Base-by-base conservation (phyloP, 1,140 invertebrate species). In the Eulimnadia texana region DNA sequence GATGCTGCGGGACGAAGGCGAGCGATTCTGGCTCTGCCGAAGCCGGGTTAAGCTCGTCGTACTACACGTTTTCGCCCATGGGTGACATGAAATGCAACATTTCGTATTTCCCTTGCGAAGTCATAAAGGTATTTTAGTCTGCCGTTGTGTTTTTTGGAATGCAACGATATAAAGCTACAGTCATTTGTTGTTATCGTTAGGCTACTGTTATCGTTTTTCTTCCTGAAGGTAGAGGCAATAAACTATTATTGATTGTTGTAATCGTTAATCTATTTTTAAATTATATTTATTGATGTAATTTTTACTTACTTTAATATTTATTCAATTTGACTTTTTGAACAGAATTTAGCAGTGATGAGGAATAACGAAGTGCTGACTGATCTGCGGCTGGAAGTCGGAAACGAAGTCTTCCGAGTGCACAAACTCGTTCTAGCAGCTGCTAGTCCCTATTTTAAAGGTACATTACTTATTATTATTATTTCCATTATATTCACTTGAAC, bases 401-500 rank as follows among this genome's bases (percentile, higher is more conserved):
- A 80, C 13, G 85, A 91, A 70, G 72, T 87, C 20, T 93, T 95
- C 70, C 84, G 88, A 66, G 91, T 88, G 2, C 93, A 97, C 71
- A 86, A 91, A 76, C 84, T 94, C 16, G 85, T 97, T 25, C 76
- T 97, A 50, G 91, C 93, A 3, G 88, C 92, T 1, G 89, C 86
- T 60, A 94, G 92, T 76, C 92, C 92, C 2, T 97, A 95, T 72
- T 96, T 96, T 70, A 91, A 93, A 77, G 86, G 86, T 70, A 24
- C n/a, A 57, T 57, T 25, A 22, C 10, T 24, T 19, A 11, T 25
- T 11, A 28, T 57, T 25, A 22, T 28, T 42, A 9, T 6, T 16
- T 42, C 33, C 3, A 6, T 56, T 27, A 49, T 3, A 52, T 25
- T 22, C 57, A 65, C 69, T 19, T 68, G 70, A 60, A 66, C 67